These are phyloP conservation scores for Tenthredo distinguenda DNA, from an alignment of 2,888 invertebrate genomes.

Conservation along the genomic window DNA sequence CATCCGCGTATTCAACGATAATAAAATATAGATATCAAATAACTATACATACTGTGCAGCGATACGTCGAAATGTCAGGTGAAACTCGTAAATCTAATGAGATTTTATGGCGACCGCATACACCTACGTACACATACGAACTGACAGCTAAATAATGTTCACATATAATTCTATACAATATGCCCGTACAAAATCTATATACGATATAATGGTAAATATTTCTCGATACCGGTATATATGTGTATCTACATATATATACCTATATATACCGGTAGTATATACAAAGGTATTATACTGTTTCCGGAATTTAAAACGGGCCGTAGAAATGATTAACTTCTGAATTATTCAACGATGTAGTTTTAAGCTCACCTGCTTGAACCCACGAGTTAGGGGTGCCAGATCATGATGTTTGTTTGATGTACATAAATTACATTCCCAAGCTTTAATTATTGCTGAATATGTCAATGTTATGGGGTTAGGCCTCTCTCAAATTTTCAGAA, in stretches of 20 bases:
- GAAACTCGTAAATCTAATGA: slow-evolving; percentile 18
- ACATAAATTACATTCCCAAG: background rate
- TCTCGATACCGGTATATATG: background rate
- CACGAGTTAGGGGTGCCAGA: background rate
- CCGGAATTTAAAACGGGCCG: background rate
- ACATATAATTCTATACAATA: slow-evolving; percentile 25
- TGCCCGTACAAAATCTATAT: background rate
- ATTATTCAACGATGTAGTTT: slow-evolving; percentile 12
- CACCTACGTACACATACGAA: background rate
- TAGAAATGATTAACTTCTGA: background rate
- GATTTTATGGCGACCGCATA: slow-evolving; percentile 24
- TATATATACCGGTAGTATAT: background rate
- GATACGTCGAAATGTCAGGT: slow-evolving; percentile 21
- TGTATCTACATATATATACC: background rate
- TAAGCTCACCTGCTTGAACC: background rate
- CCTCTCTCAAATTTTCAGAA: too few relatives aligned
- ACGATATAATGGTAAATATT: background rate
- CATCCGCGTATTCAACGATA: slow-evolving; percentile 13
- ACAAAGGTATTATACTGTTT: background rate
- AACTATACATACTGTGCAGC: background rate
- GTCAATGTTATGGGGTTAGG: background rate
- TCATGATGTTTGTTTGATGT: slow-evolving; percentile 1
- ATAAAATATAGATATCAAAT: slow-evolving; percentile 15
- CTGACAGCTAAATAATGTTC: background rate
- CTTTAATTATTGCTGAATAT: background rate